Evolutionary conservation across 1,140 invertebrate species (phyloP).

Genomic region (Drosophila leontia): DNA sequence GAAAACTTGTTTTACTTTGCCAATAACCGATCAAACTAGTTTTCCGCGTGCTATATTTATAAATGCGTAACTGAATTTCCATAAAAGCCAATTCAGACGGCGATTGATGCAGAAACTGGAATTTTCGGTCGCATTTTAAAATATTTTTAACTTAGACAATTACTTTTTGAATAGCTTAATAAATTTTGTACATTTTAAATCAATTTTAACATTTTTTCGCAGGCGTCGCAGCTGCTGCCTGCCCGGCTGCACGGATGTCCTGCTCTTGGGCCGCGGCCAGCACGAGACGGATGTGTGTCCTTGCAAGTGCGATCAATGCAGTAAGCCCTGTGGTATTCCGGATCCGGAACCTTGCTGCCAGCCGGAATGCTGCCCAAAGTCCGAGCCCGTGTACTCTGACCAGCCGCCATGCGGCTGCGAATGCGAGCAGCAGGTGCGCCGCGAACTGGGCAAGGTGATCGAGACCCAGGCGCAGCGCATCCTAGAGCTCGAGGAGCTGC

Average conservation of each 20-base stretch:
- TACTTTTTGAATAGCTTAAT: too few species aligned
- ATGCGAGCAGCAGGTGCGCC: constrained; percentile 29
- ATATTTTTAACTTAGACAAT: neutral
- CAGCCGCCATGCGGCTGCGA: constrained; percentile 45
- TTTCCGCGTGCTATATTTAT: constrained; percentile 1
- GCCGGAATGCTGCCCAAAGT: neutral
- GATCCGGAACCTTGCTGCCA: constrained; percentile 10
- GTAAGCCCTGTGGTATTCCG: neutral
- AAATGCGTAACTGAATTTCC: constrained; percentile 8
- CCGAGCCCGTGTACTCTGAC: constrained; percentile 12
- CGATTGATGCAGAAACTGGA: neutral
- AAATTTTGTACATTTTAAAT: neutral
- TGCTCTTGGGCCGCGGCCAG: constrained; percentile 49
- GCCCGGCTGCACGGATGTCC: constrained; percentile 64
- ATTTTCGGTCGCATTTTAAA: neutral
- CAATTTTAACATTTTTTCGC: neutral
- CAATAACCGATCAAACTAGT: constrained; percentile 9
- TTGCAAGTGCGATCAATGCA: constrained; percentile 47
- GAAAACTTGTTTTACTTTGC: constrained; percentile 4
- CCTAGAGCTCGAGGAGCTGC: constrained; percentile 42
- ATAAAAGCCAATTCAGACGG: neutral
- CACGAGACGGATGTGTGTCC: constrained; percentile 36
- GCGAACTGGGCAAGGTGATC: constrained; percentile 47
- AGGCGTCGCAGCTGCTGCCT: constrained; percentile 10
- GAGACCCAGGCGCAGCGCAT: constrained; percentile 45